phyloP scores from a whole-genome alignment of 2,888 invertebrate genomes.

The Epistrophe eligans region DNA sequence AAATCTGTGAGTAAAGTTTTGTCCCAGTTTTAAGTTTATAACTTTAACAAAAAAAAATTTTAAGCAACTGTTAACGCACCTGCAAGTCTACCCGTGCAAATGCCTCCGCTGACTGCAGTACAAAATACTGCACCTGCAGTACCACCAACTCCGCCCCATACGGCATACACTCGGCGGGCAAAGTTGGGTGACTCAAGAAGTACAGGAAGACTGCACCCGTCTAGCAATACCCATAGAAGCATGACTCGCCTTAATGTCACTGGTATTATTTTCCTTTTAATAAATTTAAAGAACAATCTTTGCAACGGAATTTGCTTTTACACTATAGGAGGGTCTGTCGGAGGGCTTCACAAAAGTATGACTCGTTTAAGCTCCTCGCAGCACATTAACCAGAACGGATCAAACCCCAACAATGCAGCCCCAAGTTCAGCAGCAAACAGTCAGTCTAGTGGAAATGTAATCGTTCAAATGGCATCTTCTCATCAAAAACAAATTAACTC shows the following conservation, averaged over 20 bases:
- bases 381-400: slow-evolving; percentile 88
- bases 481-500: slow-evolving; percentile 75
- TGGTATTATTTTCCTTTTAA: slow-evolving; percentile 82
- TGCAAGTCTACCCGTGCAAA: slow-evolving; percentile 59
- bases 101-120: slow-evolving; percentile 26
- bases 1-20: slow-evolving; percentile 78
- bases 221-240: slow-evolving; percentile 90
- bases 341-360: slow-evolving; percentile 93
- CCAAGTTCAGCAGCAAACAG: slow-evolving; percentile 58
- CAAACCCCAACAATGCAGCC: slow-evolving; percentile 78
- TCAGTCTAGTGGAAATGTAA: slow-evolving; percentile 78
- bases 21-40: neutral
- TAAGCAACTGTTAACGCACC: slow-evolving; percentile 78
- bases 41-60: neutral
- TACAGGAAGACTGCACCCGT: slow-evolving; percentile 89
- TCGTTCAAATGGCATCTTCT: slow-evolving; percentile 81
- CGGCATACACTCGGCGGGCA: slow-evolving; percentile 86
- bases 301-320: neutral
- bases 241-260: slow-evolving; percentile 91
- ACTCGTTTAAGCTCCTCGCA: slow-evolving; percentile 91
- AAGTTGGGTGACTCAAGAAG: slow-evolving; percentile 91
- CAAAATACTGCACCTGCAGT: slow-evolving; percentile 52
- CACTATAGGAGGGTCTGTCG: slow-evolving; percentile 87
- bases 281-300: neutral
- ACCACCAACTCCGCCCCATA: slow-evolving; percentile 82